These are phyloP conservation scores for Acropora yongei DNA, from an alignment of 64 coral and sea anemone species.

Conservation along the genomic window DNA sequence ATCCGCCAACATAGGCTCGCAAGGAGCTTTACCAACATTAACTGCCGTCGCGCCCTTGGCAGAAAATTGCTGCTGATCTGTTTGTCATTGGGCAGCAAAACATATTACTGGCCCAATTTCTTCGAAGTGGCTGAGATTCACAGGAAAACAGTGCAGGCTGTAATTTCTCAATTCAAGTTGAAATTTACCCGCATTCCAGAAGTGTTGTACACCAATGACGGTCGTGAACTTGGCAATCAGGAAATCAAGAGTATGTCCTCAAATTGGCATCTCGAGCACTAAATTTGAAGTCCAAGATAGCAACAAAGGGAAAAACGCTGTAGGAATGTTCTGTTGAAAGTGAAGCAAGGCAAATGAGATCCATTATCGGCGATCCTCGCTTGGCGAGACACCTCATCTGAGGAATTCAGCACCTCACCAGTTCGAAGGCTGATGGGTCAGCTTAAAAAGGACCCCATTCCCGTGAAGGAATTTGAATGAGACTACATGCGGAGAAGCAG, in stretches of 20 bases:
- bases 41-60: constrained; percentile 41
- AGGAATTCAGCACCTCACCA: too few relatives aligned
- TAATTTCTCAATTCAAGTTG: constrained; percentile 36
- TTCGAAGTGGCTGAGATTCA: constrained; percentile 57
- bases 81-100: constrained; percentile 40
- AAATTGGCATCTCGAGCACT: not conserved
- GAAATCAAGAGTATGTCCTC: not conserved
- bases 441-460: not conserved
- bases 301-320: too few relatives aligned
- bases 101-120: constrained; percentile 43
- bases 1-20: constrained; percentile 32
- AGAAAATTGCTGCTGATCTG: constrained; percentile 41
- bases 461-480: constrained; percentile 45
- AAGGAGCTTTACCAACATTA: constrained; percentile 48
- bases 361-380: too few relatives aligned
- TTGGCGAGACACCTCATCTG: too few relatives aligned
- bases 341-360: too few relatives aligned
- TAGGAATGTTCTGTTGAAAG: too few relatives aligned
- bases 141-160: constrained; percentile 28
- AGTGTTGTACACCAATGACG: constrained; percentile 9
- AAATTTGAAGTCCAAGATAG: not conserved
- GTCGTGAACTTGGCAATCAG: not conserved
- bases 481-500: constrained; percentile 30
- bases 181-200: constrained; percentile 29
- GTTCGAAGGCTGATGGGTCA: too few relatives aligned